Conservation (phyloP, 1,140 invertebrate genomes). For the Pygmarrhopalites habei region DNA sequence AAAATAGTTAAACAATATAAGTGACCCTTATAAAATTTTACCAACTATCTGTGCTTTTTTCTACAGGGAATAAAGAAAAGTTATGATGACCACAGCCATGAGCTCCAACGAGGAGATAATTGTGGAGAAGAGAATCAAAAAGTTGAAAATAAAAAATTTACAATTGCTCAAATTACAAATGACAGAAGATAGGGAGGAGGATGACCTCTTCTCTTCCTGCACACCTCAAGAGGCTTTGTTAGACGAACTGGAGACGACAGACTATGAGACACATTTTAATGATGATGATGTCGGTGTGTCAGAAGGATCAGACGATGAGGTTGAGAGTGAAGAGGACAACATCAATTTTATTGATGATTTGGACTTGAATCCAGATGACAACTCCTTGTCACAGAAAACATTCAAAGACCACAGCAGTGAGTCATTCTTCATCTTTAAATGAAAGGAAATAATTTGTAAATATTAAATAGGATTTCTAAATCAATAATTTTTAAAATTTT, state of each 20-base stretch:
- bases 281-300: conserved; percentile 11
- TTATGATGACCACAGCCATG: background rate
- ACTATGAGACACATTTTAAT: background rate
- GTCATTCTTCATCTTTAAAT: too few relatives aligned
- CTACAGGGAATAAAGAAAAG: too few relatives aligned
- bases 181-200: background rate
- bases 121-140: too few relatives aligned
- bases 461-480: too few relatives aligned
- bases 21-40: too few relatives aligned
- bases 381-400: conserved; percentile 16
- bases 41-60: too few relatives aligned
- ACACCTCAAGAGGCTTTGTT: too few relatives aligned
- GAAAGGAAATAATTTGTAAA: too few relatives aligned
- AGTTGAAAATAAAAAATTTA: background rate
- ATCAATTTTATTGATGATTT: background rate
- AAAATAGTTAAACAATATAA: too few relatives aligned
- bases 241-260: background rate
- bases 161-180: background rate
- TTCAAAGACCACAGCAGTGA: conserved; percentile 27
- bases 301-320: conserved; percentile 12
- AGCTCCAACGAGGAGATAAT: background rate
- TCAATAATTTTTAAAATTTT: too few relatives aligned
- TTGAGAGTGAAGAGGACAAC: background rate
- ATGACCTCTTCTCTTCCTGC: too few relatives aligned
- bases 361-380: conserved; percentile 20